Base-by-base conservation (phyloP, 2,888 invertebrate species). In the Drosophila putrida region DNA sequence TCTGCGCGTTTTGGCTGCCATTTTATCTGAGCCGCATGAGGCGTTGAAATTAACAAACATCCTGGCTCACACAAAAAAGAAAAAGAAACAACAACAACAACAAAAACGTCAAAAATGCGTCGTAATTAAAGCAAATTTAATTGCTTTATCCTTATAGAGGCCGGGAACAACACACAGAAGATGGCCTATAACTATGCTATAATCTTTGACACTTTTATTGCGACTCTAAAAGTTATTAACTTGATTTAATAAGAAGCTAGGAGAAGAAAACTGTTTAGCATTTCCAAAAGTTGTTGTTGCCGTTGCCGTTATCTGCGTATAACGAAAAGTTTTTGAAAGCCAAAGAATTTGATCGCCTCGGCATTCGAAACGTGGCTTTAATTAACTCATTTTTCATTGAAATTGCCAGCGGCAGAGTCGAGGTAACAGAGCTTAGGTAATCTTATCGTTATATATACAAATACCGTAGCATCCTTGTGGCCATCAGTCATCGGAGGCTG, bases 301-400 rank as follows among this genome's bases (percentile, higher is more conserved):
- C 77, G 54, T 44, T 44, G 39, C 28, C 15, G 15, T 78, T 85
- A 88, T 85, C 83, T 70, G 46, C 8, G 31, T 44, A 6, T 13
- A 41, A 27, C 35, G 46, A 35, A 44, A 61, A 63, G 53, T 68
- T 85, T 86, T 65, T 46, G 35, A 53, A 67, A 47, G 61, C 68
- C 71, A 70, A 80, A 64, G 74, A 84, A 88, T 83, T 88, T 86
- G 89, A 83, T 86, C 78, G 78, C 65, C 78, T 64, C 70, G 80
- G 83, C 68, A 76, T 71, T 74, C 51, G 71, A 50, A 89, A 84
- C 89, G 81, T 84, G 82, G 80, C 90, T 88, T 88, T 91, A 91
- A 91, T 91, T 91, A 91, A 90, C 91, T 90, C 88, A 91, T 91
- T 91, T 91, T 91, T 91, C 91, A 91, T 90, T 84, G 83, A 65